These are phyloP conservation scores for Gambusia yucatana DNA, from an alignment of 2,797 vertebrate genomes.

Conservation along the genomic window DNA sequence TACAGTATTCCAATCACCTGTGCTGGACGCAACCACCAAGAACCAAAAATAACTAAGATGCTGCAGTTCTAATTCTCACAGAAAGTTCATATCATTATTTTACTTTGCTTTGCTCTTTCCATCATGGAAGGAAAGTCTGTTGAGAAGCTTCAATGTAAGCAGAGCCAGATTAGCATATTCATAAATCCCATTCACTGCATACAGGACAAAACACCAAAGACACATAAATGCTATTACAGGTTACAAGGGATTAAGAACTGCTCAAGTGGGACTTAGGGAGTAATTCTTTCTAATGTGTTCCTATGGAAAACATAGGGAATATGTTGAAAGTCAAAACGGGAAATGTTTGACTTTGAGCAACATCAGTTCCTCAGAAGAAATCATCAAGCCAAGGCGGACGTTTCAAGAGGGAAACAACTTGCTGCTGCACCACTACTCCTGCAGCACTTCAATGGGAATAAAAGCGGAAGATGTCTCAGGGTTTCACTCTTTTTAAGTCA, in stretches of 20 bases:
- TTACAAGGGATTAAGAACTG: background rate
- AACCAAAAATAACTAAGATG: background rate
- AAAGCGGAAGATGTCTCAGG: constrained; percentile 22
- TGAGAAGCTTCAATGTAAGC: background rate
- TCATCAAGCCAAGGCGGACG: constrained; percentile 6
- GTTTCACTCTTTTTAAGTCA: constrained; percentile 30
- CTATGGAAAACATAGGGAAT: background rate
- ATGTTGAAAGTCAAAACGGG: background rate
- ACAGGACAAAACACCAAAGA: background rate
- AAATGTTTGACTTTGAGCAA: constrained; percentile 28
- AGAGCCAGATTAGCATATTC: background rate
- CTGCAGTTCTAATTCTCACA: background rate
- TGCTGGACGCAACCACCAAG: background rate
- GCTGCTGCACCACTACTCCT: constrained; percentile 27
- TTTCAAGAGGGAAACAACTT: constrained; percentile 35
- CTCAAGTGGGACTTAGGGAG: background rate
- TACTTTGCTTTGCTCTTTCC: background rate
- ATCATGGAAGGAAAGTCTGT: background rate
- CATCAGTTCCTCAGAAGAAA: constrained; percentile 14
- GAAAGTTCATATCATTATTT: background rate
- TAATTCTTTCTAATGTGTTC: background rate
- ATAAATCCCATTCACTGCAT: background rate
- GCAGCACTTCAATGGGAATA: constrained; percentile 47
- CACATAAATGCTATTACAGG: background rate
- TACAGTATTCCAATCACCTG: background rate